Percentiles rank a stretch among this genome's conserved stretches.
Evolutionary conservation across 2,888 invertebrate genomes (phyloP).

Genomic region (Herminia tarsipennalis): DNA sequence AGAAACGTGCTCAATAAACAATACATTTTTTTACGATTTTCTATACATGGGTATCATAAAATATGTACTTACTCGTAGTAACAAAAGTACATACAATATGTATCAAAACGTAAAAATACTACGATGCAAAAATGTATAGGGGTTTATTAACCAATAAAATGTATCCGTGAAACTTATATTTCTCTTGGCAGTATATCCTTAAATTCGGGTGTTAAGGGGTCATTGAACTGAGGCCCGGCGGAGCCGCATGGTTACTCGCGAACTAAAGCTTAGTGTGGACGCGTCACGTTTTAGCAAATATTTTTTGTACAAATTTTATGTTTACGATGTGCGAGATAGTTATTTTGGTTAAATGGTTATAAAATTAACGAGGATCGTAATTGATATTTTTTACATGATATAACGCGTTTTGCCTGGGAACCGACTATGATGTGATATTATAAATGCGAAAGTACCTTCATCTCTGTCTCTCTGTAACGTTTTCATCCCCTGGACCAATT

Average conservation of each 20-base stretch:
- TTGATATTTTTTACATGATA: neutral
- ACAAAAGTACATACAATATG: neutral
- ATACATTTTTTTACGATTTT: too few species aligned
- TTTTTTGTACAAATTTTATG: neutral
- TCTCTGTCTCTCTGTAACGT: too few species aligned
- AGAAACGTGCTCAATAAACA: too few species aligned
- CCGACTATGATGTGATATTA: too few species aligned
- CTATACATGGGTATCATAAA: too few species aligned
- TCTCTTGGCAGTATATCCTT: conserved; percentile 49
- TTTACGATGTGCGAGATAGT: neutral
- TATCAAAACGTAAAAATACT: neutral
- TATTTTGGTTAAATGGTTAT: too few species aligned
- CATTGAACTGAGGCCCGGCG: conserved; percentile 62
- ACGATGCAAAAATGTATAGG: neutral
- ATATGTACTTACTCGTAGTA: neutral
- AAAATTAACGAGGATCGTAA: too few species aligned
- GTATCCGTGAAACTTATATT: conserved; percentile 31
- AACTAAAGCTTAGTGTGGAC: conserved; percentile 47
- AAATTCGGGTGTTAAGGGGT: conserved; percentile 70
- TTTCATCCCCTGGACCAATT: too few species aligned
- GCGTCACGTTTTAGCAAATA: conserved; percentile 20
- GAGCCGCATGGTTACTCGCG: conserved; percentile 42
- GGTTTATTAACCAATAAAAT: conserved; percentile 29
- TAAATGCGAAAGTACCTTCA: too few species aligned
- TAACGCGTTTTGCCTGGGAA: neutral